Evolutionary conservation across 2,797 vertebrate genomes (phyloP).

Genomic region (Siniperca obscura): DNA sequence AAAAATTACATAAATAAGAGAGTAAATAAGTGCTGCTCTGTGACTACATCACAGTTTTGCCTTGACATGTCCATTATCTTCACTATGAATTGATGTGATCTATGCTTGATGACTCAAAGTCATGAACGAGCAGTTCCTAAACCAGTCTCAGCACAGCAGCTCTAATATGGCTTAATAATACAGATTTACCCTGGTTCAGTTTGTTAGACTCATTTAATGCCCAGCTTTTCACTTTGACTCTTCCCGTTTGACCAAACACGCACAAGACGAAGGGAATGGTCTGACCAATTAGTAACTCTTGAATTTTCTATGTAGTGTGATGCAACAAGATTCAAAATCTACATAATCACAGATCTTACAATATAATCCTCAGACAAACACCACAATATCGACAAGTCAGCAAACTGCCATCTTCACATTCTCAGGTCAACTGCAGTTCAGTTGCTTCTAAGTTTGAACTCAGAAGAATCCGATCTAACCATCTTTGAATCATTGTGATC

Average conservation of each 20-base stretch:
- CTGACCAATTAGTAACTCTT: neutral
- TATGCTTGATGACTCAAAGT: neutral
- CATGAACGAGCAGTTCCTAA: neutral
- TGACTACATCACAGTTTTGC: too few species aligned
- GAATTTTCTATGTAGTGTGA: neutral
- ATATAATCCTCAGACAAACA: neutral
- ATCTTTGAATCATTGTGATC: neutral
- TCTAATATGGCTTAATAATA: neutral
- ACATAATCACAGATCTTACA: neutral
- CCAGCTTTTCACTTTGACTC: neutral
- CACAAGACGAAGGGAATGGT: neutral
- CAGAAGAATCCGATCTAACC: neutral
- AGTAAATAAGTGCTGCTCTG: too few species aligned
- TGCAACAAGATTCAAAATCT: neutral
- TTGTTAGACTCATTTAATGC: neutral
- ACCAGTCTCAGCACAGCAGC: neutral
- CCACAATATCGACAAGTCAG: neutral
- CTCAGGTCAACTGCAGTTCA: neutral
- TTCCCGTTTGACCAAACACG: neutral
- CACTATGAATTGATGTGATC: too few species aligned
- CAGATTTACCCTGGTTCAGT: neutral
- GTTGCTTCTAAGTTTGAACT: neutral
- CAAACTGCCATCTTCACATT: neutral
- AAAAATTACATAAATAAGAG: too few species aligned
- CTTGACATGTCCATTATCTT: too few species aligned